Evolutionary conservation across 1,140 invertebrate species (phyloP).

Genomic region (Drosophila takahashii): DNA sequence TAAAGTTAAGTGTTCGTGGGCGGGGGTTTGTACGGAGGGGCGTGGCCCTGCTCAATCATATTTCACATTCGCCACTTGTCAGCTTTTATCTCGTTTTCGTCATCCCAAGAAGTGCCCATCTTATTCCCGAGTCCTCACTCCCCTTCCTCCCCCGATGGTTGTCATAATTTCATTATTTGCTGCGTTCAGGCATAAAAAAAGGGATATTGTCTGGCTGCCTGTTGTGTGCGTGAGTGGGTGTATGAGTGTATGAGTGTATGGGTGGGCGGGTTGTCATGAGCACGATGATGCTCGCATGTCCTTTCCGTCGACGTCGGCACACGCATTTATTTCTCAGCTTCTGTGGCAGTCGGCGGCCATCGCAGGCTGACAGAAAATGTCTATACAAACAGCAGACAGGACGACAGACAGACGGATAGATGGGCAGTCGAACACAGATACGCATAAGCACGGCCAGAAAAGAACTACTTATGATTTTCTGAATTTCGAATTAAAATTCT

Average conservation of each 20-base stretch:
- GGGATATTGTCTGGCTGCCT: conserved; percentile 64
- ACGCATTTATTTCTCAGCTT: conserved; percentile 47
- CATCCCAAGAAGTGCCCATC: conserved; percentile 48
- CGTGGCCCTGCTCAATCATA: conserved; percentile 57
- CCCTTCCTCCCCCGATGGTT: conserved; percentile 6
- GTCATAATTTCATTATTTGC: conserved; percentile 80
- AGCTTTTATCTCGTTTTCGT: conserved; percentile 59
- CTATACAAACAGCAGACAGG: conserved; percentile 48
- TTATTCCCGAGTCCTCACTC: conserved; percentile 9
- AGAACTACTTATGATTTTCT: not conserved
- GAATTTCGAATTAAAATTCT: not conserved
- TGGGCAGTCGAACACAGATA: conserved; percentile 7
- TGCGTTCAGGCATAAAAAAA: conserved; percentile 77
- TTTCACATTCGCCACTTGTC: conserved; percentile 72
- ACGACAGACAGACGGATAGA: conserved; percentile 6
- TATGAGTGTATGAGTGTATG: conserved; percentile 32
- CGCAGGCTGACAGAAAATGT: conserved; percentile 48
- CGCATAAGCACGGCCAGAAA: conserved; percentile 11
- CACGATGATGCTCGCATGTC: conserved; percentile 43
- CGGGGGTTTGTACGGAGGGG: conserved; percentile 7
- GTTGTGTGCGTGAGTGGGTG: conserved; percentile 17
- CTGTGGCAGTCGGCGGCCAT: conserved; percentile 46
- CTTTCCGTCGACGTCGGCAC: conserved; percentile 38
- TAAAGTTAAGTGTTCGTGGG: conserved; percentile 41
- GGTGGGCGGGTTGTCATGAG: conserved; percentile 40